These are phyloP conservation scores for Microtus pennsylvanicus DNA, from an alignment of 2,113 vertebrate genomes.

Conservation along the genomic window DNA sequence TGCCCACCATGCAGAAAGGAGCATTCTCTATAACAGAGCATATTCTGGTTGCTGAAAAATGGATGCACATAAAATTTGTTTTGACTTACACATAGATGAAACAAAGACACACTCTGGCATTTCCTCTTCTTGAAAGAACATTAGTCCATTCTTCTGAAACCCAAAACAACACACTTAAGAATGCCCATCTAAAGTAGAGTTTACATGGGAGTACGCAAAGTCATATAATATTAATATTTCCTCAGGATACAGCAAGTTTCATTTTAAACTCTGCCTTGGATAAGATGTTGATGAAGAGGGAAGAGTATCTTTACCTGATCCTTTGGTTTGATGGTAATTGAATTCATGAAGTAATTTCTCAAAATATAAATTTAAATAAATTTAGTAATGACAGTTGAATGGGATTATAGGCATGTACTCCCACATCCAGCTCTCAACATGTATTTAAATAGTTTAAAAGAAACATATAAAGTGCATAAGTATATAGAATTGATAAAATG, in stretches of 20 bases:
- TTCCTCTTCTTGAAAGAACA: constrained; percentile 27
- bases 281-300: neutral
- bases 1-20: neutral
- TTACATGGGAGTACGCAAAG: neutral
- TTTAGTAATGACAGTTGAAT: neutral
- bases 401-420: neutral
- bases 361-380: neutral
- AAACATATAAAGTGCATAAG: neutral
- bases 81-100: neutral
- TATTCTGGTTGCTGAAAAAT: neutral
- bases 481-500: neutral
- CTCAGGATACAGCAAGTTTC: neutral
- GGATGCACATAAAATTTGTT: neutral
- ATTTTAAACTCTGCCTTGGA: neutral
- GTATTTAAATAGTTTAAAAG: neutral
- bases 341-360: neutral
- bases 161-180: neutral
- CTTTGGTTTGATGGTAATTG: neutral
- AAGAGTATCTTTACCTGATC: neutral
- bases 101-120: neutral
- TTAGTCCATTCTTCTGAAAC: neutral
- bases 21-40: accelerated
- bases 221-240: constrained; percentile 20
- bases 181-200: neutral
- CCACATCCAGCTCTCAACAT: neutral